Evolutionary conservation across 37 sponge, comb jelly and placozoan genomes (phyloP).

Genomic region (Dysidea cf. avara): DNA sequence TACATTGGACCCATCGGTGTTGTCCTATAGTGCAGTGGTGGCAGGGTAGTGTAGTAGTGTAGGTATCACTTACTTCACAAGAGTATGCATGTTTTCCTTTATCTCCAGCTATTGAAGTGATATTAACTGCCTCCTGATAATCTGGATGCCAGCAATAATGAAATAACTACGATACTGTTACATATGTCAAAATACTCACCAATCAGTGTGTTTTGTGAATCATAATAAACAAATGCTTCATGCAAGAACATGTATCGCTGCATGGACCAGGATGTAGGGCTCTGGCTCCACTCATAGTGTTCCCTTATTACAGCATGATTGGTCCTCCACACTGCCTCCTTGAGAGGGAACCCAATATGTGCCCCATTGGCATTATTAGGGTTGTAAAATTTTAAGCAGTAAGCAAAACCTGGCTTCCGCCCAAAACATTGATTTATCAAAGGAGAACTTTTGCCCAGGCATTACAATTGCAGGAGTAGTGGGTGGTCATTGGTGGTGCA

Average conservation of each 20-base stretch:
- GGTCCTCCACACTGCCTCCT: constrained; percentile 73
- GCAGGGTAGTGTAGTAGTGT: too few relatives aligned
- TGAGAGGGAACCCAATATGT: constrained; percentile 70
- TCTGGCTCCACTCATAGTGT: constrained; percentile 68
- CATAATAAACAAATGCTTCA: constrained; percentile 44
- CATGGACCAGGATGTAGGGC: constrained; percentile 56
- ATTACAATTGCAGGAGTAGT: too few relatives aligned
- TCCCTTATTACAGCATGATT: constrained; percentile 67
- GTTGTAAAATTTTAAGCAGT: too few relatives aligned
- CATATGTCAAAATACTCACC: constrained; percentile 20
- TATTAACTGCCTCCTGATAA: constrained; percentile 52
- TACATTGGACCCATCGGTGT: constrained; percentile 53
- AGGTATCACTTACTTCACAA: constrained; percentile 12
- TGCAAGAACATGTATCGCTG: constrained; percentile 69
- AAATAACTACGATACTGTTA: not conserved
- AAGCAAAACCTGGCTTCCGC: too few relatives aligned
- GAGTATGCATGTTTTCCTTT: constrained; percentile 49
- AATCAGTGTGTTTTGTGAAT: constrained; percentile 1
- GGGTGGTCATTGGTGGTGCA: too few relatives aligned
- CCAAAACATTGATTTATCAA: too few relatives aligned
- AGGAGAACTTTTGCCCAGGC: too few relatives aligned
- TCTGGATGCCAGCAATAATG: not conserved
- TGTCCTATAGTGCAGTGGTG: constrained; percentile 12
- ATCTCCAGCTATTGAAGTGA: constrained; percentile 72
- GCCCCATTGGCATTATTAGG: too few relatives aligned